These are phyloP conservation scores for Micoletzkya japonica DNA, from an alignment of 2,888 invertebrate species.

Conservation along the genomic window DNA sequence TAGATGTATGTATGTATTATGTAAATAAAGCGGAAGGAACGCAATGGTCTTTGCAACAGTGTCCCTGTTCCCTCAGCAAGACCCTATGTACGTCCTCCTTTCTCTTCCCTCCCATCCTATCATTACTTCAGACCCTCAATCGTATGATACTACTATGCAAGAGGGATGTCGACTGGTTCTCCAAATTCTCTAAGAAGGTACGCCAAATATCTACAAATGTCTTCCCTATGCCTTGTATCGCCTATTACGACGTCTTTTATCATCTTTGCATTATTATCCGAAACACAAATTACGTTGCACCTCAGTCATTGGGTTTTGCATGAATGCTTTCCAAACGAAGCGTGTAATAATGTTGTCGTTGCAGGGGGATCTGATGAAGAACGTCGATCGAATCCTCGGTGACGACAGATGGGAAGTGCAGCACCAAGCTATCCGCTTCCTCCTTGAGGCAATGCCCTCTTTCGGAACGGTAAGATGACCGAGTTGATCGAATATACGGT, in stretches of 20 bases:
- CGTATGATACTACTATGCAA: slow-evolving; percentile 39
- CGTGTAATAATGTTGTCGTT: no score
- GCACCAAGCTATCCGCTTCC: slow-evolving; percentile 65
- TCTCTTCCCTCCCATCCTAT: no score
- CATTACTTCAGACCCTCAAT: slow-evolving; percentile 40
- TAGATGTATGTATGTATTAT: no score
- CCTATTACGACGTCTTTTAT: background rate
- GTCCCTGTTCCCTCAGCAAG: background rate
- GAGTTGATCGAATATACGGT: background rate
- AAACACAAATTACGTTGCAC: no score
- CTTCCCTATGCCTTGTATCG: background rate
- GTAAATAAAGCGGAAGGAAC: background rate
- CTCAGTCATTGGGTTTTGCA: no score
- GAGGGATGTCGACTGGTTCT: slow-evolving; percentile 46
- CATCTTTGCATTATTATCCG: no score
- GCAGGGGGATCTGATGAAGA: slow-evolving; percentile 61
- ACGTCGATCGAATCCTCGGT: slow-evolving; percentile 65
- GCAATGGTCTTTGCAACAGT: background rate
- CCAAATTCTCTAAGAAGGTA: slow-evolving; percentile 40
- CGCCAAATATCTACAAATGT: slow-evolving; percentile 38
- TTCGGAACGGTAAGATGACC: slow-evolving; percentile 63
- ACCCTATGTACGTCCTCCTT: no score
- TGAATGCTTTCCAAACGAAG: no score
- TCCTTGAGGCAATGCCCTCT: slow-evolving; percentile 56
- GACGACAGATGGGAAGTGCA: slow-evolving; percentile 67